Base-by-base conservation (phyloP, 2,888 invertebrate genomes). In the Gortyna flavago region DNA sequence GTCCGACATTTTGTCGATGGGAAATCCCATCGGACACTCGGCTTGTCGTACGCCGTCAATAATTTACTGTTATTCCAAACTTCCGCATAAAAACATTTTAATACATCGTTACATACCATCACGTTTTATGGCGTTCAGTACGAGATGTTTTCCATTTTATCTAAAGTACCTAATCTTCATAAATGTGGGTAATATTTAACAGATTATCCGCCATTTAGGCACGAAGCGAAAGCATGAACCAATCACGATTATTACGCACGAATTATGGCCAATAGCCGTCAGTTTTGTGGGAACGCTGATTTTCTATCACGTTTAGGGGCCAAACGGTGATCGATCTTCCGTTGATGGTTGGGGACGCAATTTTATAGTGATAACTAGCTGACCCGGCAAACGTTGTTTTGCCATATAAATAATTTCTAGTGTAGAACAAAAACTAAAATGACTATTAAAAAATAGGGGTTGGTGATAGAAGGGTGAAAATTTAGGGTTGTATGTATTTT, bases 181-280 rank as follows among this genome's bases (percentile, higher is more conserved):
- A 84, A 85, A 89, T 83, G 76, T 81, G 71, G 77, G 78, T 68
- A 69, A 86, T 84, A 83, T 86, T 88, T 84, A 87, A 82, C 88
- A 83, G 85, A 86, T 87, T 82, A 87, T 87, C 79, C 85, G 87
- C 77, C 81, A 76, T 88, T 88, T 88, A 89, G 80, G 77, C 87
- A 84, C 84, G 87, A 85, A 89, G 89, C 79, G 92, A 91, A 91
- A 92, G 90, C 90, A 86, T 89, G 85, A 88, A 86, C 89, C 85
- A 91, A 92, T 93, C 87, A 88, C 85, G 88, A 92, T 93, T 93
- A 89, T 88, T 86, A 89, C 91, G 92, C 92, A 90, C 91, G 90
- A 92, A 90, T 91, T 87, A 89, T 90, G 81, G 78, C 85, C 81
- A 87, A 88, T 84, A 88, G 80, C 82, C 73, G 84, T 83, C 85